Conservation (phyloP, 23 tunicate species). For the Pegea sp. region DNA sequence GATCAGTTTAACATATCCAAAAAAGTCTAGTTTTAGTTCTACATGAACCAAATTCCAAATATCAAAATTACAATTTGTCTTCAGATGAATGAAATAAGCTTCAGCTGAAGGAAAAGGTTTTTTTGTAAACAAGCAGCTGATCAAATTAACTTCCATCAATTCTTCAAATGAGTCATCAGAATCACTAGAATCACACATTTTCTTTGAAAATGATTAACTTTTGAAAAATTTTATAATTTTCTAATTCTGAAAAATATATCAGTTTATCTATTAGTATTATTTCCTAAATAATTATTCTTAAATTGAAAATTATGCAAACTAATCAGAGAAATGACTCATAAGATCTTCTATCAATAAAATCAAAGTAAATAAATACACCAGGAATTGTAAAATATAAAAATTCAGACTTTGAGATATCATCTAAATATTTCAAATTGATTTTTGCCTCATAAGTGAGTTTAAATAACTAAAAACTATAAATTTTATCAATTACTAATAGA, state of each 20-base stretch:
- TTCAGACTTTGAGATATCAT: no score
- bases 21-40: constrained; percentile 52
- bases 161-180: not conserved
- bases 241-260: not conserved
- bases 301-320: no score
- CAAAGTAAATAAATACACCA: no score
- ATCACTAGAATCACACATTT: constrained; percentile 6
- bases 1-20: constrained; percentile 70
- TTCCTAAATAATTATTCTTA: not conserved
- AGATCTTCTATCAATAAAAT: not conserved
- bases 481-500: no score
- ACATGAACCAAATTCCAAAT: constrained; percentile 64
- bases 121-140: constrained; percentile 55
- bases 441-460: no score
- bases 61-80: constrained; percentile 27
- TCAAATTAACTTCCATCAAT: constrained; percentile 1
- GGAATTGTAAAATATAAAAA: no score
- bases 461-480: no score
- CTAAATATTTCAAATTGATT: no score
- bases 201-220: not conserved
- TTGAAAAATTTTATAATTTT: not conserved
- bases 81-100: constrained; percentile 25
- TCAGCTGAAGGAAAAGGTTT: constrained; percentile 13
- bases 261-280: not conserved
- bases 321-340: no score